Evolutionary conservation across 2,113 vertebrate species (phyloP).

Genomic region (Bettongia penicillata): DNA sequence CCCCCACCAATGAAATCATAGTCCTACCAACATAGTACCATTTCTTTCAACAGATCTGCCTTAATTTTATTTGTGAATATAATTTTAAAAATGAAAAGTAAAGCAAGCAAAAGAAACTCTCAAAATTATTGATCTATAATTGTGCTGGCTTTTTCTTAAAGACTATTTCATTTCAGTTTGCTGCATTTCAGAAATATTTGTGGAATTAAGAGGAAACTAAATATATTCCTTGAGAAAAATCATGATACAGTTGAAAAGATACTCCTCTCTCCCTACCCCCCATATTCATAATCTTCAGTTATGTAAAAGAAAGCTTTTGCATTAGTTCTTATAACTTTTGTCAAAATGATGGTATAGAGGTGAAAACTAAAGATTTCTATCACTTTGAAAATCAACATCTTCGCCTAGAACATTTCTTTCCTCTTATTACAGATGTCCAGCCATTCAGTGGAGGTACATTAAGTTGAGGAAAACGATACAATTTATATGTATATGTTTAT

Average conservation of each 20-base stretch:
- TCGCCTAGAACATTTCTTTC: conserved; percentile 4
- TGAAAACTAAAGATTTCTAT: conserved; percentile 26
- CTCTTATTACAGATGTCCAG: conserved; percentile 19
- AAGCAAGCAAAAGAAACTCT: conserved; percentile 21
- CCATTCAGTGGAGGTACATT: conserved; percentile 3
- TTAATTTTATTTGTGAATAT: conserved; percentile 24
- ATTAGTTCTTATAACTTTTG: conserved; percentile 33
- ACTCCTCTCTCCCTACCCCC: no score
- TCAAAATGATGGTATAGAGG: conserved; percentile 30
- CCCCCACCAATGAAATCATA: background rate
- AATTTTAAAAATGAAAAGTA: conserved; percentile 21
- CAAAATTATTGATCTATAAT: conserved; percentile 22
- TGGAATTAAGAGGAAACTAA: background rate
- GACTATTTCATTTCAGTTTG: background rate
- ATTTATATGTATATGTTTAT: conserved; percentile 18
- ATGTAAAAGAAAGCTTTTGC: background rate
- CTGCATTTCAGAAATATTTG: background rate
- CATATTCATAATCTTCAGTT: background rate
- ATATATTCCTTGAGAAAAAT: background rate
- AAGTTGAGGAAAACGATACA: conserved; percentile 53
- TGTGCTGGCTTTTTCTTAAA: conserved; percentile 8
- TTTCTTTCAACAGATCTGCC: background rate
- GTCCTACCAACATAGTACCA: background rate
- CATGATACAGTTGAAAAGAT: background rate
- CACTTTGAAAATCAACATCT: conserved; percentile 34